Conservation (phyloP, 2,888 invertebrate genomes). For the Crepidodera aurea region DNA sequence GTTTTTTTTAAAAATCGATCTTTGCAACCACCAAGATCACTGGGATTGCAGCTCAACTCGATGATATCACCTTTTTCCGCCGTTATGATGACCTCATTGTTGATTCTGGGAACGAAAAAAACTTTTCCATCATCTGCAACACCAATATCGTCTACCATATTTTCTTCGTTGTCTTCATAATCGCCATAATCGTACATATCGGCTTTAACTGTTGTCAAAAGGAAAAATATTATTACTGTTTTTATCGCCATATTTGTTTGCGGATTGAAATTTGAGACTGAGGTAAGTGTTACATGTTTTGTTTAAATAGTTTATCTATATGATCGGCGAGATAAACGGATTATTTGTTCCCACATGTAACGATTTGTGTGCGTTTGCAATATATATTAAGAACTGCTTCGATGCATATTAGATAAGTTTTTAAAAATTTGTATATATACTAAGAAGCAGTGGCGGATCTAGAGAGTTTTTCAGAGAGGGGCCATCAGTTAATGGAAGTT, state of each 20-base stretch:
- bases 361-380: background rate
- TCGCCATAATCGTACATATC: background rate
- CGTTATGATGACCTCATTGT: background rate
- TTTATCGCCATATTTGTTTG: background rate
- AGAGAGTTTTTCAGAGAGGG: no score
- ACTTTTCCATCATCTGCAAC: background rate
- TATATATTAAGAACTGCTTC: no score
- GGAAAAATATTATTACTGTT: background rate
- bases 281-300: background rate
- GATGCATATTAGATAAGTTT: no score
- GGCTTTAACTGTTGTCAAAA: background rate
- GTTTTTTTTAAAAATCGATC: conserved; percentile 1
- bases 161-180: background rate
- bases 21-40: background rate
- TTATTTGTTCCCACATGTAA: background rate
- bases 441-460: no score
- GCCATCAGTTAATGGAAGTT: no score
- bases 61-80: conserved; percentile 3
- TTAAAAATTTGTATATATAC: no score
- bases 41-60: conserved; percentile 8
- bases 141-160: background rate
- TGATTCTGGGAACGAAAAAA: background rate
- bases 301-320: background rate
- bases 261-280: background rate
- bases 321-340: background rate